Evolutionary conservation across 1,140 invertebrate genomes (phyloP).

Genomic region (Physella acuta): DNA sequence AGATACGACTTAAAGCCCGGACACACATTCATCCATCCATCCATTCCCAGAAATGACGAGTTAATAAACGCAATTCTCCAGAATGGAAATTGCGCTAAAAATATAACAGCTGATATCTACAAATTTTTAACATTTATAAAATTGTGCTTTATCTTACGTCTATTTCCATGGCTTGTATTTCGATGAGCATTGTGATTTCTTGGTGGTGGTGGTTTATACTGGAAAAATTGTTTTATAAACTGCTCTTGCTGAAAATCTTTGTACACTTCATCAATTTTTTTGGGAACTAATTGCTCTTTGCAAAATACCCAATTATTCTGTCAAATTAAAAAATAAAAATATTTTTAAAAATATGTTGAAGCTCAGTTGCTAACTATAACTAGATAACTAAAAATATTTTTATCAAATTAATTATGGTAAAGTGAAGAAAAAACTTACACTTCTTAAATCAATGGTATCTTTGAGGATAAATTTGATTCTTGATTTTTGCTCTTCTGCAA

Average conservation of each 20-base stretch:
- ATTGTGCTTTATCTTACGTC: no score
- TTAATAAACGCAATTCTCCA: no score
- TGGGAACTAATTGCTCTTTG: constrained; percentile 83
- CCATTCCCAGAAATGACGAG: no score
- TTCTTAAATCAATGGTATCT: constrained; percentile 87
- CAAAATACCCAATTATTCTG: constrained; percentile 82
- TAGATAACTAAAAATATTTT: not conserved
- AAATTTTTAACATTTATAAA: no score
- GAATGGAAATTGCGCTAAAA: no score
- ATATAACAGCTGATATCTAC: no score
- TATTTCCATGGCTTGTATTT: constrained; percentile 12
- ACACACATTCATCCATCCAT: no score
- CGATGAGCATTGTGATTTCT: constrained; percentile 10
- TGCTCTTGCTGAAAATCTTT: constrained; percentile 78
- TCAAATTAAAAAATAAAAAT: no score
- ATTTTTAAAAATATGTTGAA: no score
- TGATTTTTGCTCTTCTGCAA: constrained; percentile 67
- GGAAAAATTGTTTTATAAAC: constrained; percentile 41
- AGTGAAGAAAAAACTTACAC: constrained; percentile 37
- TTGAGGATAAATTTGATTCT: constrained; percentile 91
- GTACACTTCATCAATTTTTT: constrained; percentile 91
- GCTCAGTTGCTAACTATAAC: no score
- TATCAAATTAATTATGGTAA: no score
- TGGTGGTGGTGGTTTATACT: constrained; percentile 27
- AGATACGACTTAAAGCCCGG: no score